phyloP scores from a whole-genome alignment of 2,888 invertebrate species.

The Rhagonycha lutea region DNA sequence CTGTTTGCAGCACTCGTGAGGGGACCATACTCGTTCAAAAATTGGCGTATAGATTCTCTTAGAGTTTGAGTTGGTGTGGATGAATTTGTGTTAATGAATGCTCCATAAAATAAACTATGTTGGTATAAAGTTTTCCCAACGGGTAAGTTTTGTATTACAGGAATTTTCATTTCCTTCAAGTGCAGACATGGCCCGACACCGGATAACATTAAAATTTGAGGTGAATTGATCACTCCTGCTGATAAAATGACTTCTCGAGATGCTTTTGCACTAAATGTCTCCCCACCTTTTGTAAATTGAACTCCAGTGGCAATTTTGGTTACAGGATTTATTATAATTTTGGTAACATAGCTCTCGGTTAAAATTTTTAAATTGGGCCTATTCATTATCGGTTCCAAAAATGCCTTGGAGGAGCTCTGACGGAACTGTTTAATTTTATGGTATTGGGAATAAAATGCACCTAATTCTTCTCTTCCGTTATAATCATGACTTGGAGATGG shows the following conservation, averaged over 20 bases:
- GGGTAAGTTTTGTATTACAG: conserved; percentile 35
- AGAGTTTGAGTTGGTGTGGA: not conserved
- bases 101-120: conserved; percentile 35
- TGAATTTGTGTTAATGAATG: conserved; percentile 21
- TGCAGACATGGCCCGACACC: conserved; percentile 40
- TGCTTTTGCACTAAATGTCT: not conserved
- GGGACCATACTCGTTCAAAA: conserved; percentile 30
- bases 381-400: conserved; percentile 66
- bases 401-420: conserved; percentile 77
- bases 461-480: conserved; percentile 65
- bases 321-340: conserved; percentile 56
- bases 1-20: conserved; percentile 15
- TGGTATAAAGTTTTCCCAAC: conserved; percentile 37
- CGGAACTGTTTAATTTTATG: conserved; percentile 71
- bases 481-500: conserved; percentile 72
- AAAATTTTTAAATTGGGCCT: conserved; percentile 71
- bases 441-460: conserved; percentile 70
- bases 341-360: conserved; percentile 69
- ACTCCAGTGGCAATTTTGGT: not conserved
- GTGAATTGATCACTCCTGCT: conserved; percentile 13
- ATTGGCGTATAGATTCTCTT: conserved; percentile 26
- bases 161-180: conserved; percentile 32
- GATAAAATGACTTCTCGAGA: not conserved
- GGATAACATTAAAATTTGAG: conserved; percentile 40
- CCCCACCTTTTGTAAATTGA: not conserved